These are phyloP conservation scores for Vanessa cardui DNA, from an alignment of 2,888 invertebrate genomes.

Conservation along the genomic window DNA sequence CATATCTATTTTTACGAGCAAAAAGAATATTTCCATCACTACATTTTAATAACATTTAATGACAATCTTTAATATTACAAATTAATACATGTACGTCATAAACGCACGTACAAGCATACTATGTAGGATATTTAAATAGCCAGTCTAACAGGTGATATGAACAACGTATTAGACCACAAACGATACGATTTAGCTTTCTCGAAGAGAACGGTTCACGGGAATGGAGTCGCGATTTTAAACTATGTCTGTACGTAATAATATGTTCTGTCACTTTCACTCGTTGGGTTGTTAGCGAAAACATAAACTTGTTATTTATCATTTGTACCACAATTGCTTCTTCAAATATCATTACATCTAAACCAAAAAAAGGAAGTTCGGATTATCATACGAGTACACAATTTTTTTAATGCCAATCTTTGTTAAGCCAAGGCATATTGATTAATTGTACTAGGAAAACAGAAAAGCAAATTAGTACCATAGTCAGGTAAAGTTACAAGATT, in stretches of 20 bases:
- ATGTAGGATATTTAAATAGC: neutral
- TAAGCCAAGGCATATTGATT: no score
- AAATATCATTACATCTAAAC: neutral
- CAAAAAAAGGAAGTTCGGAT: no score
- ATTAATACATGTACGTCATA: neutral
- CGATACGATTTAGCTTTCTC: constrained; percentile 7
- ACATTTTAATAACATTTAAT: no score
- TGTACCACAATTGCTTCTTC: neutral
- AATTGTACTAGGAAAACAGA: no score
- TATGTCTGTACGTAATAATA: constrained; percentile 7
- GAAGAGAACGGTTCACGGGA: constrained; percentile 1
- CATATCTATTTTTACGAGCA: no score
- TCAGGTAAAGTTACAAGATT: no score
- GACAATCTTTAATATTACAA: neutral
- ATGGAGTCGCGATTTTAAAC: constrained; percentile 4
- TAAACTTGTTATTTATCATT: neutral
- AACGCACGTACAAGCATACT: neutral
- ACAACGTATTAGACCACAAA: neutral
- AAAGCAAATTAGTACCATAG: no score
- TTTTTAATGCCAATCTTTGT: no score
- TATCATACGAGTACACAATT: no score
- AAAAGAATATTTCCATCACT: no score
- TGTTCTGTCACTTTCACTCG: constrained; percentile 15
- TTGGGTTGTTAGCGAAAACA: neutral
- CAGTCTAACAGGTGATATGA: neutral